These are phyloP conservation scores for Eledona agricola DNA, from an alignment of 2,888 invertebrate genomes.

Conservation along the genomic window DNA sequence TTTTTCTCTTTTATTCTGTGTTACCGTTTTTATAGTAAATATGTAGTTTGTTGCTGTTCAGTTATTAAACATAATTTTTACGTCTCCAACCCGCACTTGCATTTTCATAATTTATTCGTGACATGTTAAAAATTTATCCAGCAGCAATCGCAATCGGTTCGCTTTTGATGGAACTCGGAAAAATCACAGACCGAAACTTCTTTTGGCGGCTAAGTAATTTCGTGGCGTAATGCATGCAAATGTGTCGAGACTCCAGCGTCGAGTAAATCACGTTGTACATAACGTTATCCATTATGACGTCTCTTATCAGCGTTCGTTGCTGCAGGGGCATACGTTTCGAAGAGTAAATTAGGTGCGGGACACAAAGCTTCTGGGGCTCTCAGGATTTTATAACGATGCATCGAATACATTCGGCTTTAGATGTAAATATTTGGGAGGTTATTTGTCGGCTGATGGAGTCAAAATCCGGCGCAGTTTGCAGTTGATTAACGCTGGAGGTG, in stretches of 20 bases:
- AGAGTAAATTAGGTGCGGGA: constrained; percentile 20
- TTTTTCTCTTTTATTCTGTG: too few species aligned
- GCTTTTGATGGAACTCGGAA: too few species aligned
- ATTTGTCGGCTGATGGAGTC: constrained; percentile 10
- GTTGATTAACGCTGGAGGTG: not conserved
- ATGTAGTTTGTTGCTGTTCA: too few species aligned
- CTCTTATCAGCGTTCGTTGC: constrained; percentile 18
- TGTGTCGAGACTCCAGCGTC: too few species aligned
- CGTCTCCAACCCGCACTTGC: too few species aligned
- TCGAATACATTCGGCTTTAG: constrained; percentile 21
- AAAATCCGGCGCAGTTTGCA: constrained; percentile 1
- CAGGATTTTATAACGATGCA: constrained; percentile 7
- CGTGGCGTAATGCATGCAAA: constrained; percentile 1
- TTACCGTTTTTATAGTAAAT: too few species aligned
- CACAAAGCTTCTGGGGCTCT: constrained; percentile 13
- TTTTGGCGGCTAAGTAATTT: not conserved
- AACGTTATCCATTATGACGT: constrained; percentile 16
- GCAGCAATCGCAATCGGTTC: too few species aligned
- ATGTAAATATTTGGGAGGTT: constrained; percentile 32
- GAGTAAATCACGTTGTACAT: constrained; percentile 9
- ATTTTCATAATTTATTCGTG: too few species aligned
- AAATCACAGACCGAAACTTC: too few species aligned
- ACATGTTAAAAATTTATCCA: too few species aligned
- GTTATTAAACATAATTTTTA: too few species aligned
- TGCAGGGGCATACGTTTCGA: constrained; percentile 17